Evolutionary conservation across 2,113 vertebrate genomes (phyloP).

Genomic region (Axis porcinus): DNA sequence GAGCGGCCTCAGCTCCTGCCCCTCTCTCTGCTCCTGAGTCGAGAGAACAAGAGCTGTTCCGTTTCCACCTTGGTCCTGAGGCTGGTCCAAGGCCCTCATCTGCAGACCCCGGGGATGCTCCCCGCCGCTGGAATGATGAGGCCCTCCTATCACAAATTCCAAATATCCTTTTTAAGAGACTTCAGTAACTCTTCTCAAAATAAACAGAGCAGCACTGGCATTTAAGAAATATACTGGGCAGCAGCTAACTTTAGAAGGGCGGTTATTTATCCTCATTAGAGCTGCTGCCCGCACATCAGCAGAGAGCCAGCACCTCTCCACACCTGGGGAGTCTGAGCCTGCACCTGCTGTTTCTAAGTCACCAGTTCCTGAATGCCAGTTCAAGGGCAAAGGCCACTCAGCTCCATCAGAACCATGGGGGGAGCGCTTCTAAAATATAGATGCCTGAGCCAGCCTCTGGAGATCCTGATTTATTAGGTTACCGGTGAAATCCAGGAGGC

Average conservation of each 20-base stretch:
- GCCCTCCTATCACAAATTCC: background rate
- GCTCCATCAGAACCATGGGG: background rate
- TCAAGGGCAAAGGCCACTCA: background rate
- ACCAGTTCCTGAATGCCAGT: background rate
- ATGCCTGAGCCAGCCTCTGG: background rate
- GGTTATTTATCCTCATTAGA: slow-evolving; percentile 47
- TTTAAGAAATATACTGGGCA: background rate
- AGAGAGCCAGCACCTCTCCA: background rate
- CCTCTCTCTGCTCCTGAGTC: background rate
- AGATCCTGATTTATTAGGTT: background rate
- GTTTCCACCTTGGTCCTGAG: background rate
- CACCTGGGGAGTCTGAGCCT: background rate
- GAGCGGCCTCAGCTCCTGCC: background rate
- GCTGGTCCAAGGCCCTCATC: background rate
- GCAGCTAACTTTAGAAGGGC: background rate
- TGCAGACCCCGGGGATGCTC: too few species aligned
- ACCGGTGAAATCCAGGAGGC: background rate
- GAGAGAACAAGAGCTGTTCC: background rate
- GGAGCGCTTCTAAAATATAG: background rate
- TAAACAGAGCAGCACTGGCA: background rate
- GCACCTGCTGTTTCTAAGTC: background rate
- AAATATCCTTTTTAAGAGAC: background rate
- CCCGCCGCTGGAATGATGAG: background rate
- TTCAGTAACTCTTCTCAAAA: background rate
- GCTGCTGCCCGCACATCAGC: background rate